Base-by-base conservation (phyloP, 1,140 invertebrate genomes). In the Scaptomyza pallida region DNA sequence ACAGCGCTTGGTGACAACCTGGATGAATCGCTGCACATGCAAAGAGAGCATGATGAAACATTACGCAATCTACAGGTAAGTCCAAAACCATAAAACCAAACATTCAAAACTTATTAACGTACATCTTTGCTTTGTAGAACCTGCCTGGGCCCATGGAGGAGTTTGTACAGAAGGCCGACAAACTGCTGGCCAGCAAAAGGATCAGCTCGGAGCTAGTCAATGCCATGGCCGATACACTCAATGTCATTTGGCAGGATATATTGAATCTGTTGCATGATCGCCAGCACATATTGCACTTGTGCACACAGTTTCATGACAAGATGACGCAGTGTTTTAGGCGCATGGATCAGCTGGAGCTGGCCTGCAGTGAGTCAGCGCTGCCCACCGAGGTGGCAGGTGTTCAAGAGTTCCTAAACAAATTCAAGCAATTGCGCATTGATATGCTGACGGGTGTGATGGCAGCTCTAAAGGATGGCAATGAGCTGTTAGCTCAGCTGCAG, bases 81-180 rank as follows among this genome's bases (percentile, higher is more conserved):
- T 40, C 2, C 10, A 37, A 37, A 35, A 35, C 33, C 12, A 35
- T n/a, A 35, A 12, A 3, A 37, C 33, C 33, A 37, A 37, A 30
- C 5, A 30, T 1, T 9, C 26, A 30, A 6, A 9, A 30, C 8
- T 9, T 30, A 10, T 5, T 9, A 1, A 26, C 23, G 3, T 6
- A 26, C 23, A 26, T 35, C 0, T 26, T 68, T 35, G 10, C 8
- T 1, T 89, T 48, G 1, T n/a, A 98, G 96, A 95, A 94, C 77
- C 97, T 98, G 92, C 96, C 98, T 91, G 96, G 95, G 89, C 97
- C 97, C 47, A 97, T 98, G 67, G 96, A 97, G 81, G 97, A 98
- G 92, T 93, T 98, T 54, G 93, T 98, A 45, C 93, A 95, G 37
- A 95, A 97, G 91, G 97, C 97, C 0, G 97, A 98, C 92, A 94